phyloP scores from a whole-genome alignment of 2,113 vertebrate species.

The Rhegmatorhina hoffmannsi region DNA sequence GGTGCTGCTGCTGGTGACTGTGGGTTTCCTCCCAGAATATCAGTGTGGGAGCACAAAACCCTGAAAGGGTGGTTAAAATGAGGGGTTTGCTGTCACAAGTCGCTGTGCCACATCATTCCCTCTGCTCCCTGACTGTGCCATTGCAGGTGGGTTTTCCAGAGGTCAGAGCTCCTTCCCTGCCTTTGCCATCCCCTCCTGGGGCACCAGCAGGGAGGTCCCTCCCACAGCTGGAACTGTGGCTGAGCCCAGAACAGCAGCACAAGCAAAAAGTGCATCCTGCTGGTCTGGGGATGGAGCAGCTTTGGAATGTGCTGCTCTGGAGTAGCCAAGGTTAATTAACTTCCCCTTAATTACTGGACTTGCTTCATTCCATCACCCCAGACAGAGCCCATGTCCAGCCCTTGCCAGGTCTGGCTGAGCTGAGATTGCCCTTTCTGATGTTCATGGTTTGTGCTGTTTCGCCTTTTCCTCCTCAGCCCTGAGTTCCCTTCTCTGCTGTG shows the following conservation, averaged over 20 bases:
- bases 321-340: not conserved
- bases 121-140: rapidly evolving
- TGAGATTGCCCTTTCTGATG: not conserved
- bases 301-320: not conserved
- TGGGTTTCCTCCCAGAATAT: not conserved
- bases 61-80: no score
- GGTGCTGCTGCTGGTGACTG: not conserved
- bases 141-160: not conserved
- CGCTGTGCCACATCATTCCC: rapidly evolving
- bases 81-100: not conserved
- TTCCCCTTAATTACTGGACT: not conserved
- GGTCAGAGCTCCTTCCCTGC: not conserved
- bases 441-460: not conserved
- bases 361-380: not conserved
- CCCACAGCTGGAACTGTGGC: not conserved
- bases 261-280: not conserved
- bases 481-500: not conserved
- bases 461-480: not conserved
- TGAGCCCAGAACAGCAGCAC: not conserved
- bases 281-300: not conserved
- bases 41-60: not conserved
- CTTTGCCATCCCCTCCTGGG: not conserved
- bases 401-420: not conserved
- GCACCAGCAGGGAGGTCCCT: not conserved
- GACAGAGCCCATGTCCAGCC: not conserved